Base-by-base conservation (phyloP, 2,888 invertebrate genomes). In the Theretra japonica region DNA sequence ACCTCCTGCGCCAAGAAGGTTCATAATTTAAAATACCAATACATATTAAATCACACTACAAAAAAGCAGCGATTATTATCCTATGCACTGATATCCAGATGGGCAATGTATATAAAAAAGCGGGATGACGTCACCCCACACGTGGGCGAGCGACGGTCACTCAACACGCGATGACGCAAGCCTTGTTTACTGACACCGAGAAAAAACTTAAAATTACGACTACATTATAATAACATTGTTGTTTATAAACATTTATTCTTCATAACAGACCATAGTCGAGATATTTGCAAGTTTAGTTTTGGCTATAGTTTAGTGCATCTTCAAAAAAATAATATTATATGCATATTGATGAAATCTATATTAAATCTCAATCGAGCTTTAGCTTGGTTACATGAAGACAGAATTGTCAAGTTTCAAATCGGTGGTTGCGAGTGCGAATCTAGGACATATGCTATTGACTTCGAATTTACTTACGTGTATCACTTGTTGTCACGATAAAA, bases 141-240 rank as follows among this genome's bases (percentile, higher is more conserved):
- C 5, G 59, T 59, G 59, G 59, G 28, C 28, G 28, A 53, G n/a
- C 30, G 6, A 59, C 33, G 62, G 62, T 62, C 21, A 62, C 19
- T 62, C 33, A 7, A 15, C 21, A 62, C 5, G n/a, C 15, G 28
- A 28, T 62, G 62, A 62, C 62, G 62, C 33, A 8, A 62, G 33
- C 59, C 53, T 53, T 58, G 41, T 41, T 62, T 41, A 33, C 33
- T 21, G 15, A 15, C 11, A 25, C 58, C 15, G 15, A 17, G n/a
- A 53, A 58, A 58, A 58, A 58, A 25, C 58, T 58, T 4, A 33
- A 33, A 41, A 62, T 62, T n/a, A 41, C 11, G 8, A 62, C 7
- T 25, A 58, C 25, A 11, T 30, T 33, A 59, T 59, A 17, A 23
- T 59, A 59, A 59, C 41, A 62, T 11, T n/a, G 6, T 8, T 62